phyloP scores from a whole-genome alignment of 1,140 invertebrate species.

The Mylabris phalerata region DNA sequence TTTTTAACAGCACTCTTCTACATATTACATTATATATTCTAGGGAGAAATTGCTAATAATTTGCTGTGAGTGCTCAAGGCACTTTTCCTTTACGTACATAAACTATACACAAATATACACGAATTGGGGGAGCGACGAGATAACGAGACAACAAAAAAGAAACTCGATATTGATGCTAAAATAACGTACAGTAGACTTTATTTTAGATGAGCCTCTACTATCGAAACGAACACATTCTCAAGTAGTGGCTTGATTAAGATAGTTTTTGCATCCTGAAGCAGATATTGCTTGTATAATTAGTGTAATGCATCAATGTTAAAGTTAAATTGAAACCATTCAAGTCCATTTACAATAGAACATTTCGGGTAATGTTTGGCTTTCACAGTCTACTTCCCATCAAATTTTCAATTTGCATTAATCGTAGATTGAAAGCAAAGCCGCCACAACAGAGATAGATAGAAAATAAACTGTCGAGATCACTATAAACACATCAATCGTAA shows the following conservation, averaged over 20 bases:
- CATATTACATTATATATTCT: constrained; percentile 21
- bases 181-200: too few relatives aligned
- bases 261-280: not conserved
- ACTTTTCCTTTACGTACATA: constrained; percentile 3
- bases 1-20: constrained; percentile 20
- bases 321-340: too few relatives aligned
- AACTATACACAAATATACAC: constrained; percentile 5
- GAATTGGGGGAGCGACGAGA: not conserved
- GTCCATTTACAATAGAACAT: not conserved
- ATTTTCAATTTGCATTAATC: constrained; percentile 20
- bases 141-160: constrained; percentile 3
- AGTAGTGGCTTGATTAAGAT: not conserved
- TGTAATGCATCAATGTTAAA: not conserved
- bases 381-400: constrained; percentile 1
- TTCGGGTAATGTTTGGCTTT: not conserved
- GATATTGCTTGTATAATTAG: not conserved
- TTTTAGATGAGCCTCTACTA: too few relatives aligned
- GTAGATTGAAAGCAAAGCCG: constrained; percentile 9
- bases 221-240: too few relatives aligned
- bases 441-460: too few relatives aligned
- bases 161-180: constrained; percentile 1
- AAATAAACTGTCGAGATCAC: not conserved
- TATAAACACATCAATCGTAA: constrained; percentile 11
- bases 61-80: constrained; percentile 12
- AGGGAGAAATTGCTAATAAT: constrained; percentile 14